Percentiles rank a stretch among this genome's conserved stretches.
Conservation (phyloP, 2,888 invertebrate genomes). For the Papilio elwesi region DNA sequence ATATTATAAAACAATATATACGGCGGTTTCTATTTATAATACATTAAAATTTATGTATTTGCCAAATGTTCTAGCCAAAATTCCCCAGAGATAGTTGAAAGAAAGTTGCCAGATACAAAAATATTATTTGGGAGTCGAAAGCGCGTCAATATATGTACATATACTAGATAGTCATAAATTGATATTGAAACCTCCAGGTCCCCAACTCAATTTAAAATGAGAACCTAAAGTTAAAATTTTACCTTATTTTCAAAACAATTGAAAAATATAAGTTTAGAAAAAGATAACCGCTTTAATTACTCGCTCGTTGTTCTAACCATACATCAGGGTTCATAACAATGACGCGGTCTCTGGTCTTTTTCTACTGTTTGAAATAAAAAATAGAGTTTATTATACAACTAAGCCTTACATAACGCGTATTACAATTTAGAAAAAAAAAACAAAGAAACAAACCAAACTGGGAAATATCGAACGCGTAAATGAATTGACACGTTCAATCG, state of each 20-base stretch:
- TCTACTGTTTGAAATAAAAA: background rate
- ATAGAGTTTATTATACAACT: background rate
- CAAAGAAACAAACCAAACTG: background rate
- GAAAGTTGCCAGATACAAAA: constrained; percentile 6
- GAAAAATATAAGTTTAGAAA: background rate
- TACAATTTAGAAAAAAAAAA: background rate
- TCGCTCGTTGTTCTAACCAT: too few relatives aligned
- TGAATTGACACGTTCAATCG: background rate
- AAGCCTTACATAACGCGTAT: background rate
- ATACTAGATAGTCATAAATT: background rate
- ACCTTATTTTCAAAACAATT: background rate
- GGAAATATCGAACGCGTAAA: background rate
- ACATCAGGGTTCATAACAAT: too few relatives aligned
- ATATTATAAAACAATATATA: background rate
- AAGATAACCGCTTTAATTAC: too few relatives aligned
- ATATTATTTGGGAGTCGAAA: constrained; percentile 27
- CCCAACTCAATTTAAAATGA: background rate
- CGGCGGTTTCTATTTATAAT: constrained; percentile 33
- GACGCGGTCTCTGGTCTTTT: too few relatives aligned
- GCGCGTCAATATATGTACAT: constrained; percentile 35
- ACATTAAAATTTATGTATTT: constrained; percentile 39
- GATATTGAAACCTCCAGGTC: background rate
- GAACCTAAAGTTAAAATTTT: background rate
- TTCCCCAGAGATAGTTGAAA: constrained; percentile 10
- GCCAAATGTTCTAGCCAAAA: constrained; percentile 49